phyloP scores from a whole-genome alignment of 2,888 invertebrate genomes.

The Drosophila merina region DNA sequence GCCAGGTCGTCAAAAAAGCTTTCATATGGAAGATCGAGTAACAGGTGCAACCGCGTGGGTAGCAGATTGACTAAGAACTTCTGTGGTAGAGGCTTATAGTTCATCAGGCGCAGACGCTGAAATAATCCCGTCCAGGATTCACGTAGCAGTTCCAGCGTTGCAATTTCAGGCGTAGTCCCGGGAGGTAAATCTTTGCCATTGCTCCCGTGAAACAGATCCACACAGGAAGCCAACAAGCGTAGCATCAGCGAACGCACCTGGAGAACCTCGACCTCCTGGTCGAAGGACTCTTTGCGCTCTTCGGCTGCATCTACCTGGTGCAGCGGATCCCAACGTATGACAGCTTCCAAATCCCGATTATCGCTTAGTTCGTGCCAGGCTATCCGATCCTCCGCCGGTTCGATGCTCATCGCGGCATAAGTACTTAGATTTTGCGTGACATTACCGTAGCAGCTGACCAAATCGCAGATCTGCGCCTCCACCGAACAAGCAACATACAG shows the following conservation, averaged over 20 bases:
- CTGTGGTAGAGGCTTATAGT: constrained; percentile 80
- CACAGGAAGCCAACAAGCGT: constrained; percentile 81
- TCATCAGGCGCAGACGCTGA: constrained; percentile 78
- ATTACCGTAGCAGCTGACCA: constrained; percentile 85
- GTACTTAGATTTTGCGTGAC: constrained; percentile 84
- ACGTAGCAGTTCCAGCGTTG: constrained; percentile 76
- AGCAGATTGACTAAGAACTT: constrained; percentile 84
- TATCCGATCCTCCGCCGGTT: constrained; percentile 86
- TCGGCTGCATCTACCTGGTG: constrained; percentile 75
- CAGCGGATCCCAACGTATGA: constrained; percentile 89
- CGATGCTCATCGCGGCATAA: constrained; percentile 86
- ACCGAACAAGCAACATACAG: constrained; percentile 89
- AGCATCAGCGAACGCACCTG: constrained; percentile 81
- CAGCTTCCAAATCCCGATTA: constrained; percentile 91
- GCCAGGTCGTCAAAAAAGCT: constrained; percentile 82
- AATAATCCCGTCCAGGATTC: constrained; percentile 82
- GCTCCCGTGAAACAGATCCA: constrained; percentile 80
- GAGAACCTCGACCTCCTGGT: constrained; percentile 82
- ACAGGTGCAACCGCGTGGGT: constrained; percentile 82
- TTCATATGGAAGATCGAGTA: constrained; percentile 82
- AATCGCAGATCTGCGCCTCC: constrained; percentile 89
- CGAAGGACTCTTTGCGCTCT: constrained; percentile 80
- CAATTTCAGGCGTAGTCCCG: constrained; percentile 54
- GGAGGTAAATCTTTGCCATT: constrained; percentile 35
- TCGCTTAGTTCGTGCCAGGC: constrained; percentile 87